A percentile compares a stretch with the other conserved stretches of the same genome.
phyloP scores from a whole-genome alignment of 1,140 invertebrate species.

The Leucophenga varia region DNA sequence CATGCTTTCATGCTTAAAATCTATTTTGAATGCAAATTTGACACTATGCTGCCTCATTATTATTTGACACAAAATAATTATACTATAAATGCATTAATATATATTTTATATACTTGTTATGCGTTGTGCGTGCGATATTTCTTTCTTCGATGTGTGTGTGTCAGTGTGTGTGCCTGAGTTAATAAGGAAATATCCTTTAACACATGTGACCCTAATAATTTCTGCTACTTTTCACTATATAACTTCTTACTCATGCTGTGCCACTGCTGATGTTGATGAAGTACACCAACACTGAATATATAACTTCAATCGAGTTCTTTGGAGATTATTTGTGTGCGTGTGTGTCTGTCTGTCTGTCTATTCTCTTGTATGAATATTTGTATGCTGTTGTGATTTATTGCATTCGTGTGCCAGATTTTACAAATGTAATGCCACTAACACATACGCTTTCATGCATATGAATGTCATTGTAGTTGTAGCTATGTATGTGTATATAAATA shows the following conservation, averaged over 20 bases:
- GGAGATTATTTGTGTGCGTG: constrained; percentile 16
- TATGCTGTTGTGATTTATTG: constrained; percentile 48
- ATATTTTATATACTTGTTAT: neutral
- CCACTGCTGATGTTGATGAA: no score
- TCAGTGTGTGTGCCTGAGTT: constrained; percentile 18
- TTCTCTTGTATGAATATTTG: constrained; percentile 21
- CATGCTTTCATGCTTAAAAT: constrained; percentile 25
- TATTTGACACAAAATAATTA: constrained; percentile 49
- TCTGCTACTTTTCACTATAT: no score
- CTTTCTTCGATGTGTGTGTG: neutral
- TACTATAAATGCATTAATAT: neutral
- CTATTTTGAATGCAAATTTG: constrained; percentile 47
- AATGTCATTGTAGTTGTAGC: constrained; percentile 4
- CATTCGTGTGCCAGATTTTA: constrained; percentile 55
- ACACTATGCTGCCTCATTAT: constrained; percentile 49
- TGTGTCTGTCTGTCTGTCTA: constrained; percentile 7
- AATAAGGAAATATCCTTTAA: constrained; percentile 55
- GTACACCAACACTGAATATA: no score
- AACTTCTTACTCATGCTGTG: no score
- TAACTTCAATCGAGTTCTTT: constrained; percentile 38
- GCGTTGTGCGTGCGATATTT: neutral
- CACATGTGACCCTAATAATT: constrained; percentile 52
- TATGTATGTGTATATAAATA: constrained; percentile 16
- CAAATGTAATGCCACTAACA: constrained; percentile 44
- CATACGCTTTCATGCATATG: constrained; percentile 35